phyloP scores from a whole-genome alignment of 2,888 invertebrate genomes.

The Tiphia femorata region DNA sequence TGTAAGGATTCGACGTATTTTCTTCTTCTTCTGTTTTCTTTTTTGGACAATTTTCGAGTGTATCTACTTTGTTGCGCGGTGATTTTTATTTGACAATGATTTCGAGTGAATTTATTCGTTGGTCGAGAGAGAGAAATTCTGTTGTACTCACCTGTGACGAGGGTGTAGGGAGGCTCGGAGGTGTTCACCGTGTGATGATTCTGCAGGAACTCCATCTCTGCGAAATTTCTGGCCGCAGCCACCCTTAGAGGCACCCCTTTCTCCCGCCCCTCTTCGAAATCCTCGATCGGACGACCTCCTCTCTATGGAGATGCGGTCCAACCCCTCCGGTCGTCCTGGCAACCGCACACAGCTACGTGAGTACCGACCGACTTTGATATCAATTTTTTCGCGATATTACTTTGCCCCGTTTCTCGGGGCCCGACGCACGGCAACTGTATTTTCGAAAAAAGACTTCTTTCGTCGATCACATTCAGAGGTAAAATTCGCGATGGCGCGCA shows the following conservation, averaged over 20 bases:
- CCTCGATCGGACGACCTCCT: conserved; percentile 39
- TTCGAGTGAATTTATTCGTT: too few species aligned
- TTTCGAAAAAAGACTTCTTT: too few species aligned
- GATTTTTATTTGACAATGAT: too few species aligned
- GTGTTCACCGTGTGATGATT: conserved; percentile 68
- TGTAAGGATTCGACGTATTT: too few species aligned
- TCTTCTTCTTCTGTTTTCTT: too few species aligned
- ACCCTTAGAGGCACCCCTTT: conserved; percentile 64
- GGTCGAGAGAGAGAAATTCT: too few species aligned
- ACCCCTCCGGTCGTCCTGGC: conserved; percentile 66
- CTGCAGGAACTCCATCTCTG: conserved; percentile 69
- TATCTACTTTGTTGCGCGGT: too few species aligned
- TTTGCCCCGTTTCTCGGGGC: too few species aligned
- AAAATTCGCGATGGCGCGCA: too few species aligned
- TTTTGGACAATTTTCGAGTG: too few species aligned
- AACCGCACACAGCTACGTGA: conserved; percentile 56
- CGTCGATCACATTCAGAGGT: too few species aligned
- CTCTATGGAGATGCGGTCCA: conserved; percentile 62
- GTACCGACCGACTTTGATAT: conserved; percentile 15
- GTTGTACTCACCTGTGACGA: conserved; percentile 61
- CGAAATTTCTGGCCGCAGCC: conserved; percentile 61
- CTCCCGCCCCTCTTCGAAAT: conserved; percentile 48
- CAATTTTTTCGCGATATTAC: neutral
- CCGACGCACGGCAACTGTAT: too few species aligned
- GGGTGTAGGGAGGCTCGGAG: conserved; percentile 66